These are phyloP conservation scores for Drosophila hamatofila DNA, from an alignment of 2,888 invertebrate species.

Conservation along the genomic window DNA sequence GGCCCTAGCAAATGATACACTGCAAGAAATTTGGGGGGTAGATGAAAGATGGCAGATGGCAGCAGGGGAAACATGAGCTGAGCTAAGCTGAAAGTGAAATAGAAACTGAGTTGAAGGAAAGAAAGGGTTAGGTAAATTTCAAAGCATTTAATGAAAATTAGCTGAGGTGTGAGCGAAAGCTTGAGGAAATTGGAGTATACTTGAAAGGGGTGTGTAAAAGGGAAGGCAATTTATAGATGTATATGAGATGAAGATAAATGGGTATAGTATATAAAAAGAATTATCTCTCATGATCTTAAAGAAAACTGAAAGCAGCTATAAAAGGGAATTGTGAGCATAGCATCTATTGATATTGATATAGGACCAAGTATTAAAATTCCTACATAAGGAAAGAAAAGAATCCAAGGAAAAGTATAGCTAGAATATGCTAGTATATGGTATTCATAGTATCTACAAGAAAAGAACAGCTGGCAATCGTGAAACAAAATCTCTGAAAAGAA, in stretches of 20 bases:
- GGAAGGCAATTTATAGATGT: not conserved
- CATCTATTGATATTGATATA: too few species aligned
- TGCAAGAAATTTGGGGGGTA: conserved; percentile 11
- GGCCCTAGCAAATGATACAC: conserved; percentile 29
- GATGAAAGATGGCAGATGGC: not conserved
- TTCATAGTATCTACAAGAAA: too few species aligned
- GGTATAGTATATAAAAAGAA: not conserved
- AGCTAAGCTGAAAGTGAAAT: not conserved
- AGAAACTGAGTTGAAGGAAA: not conserved
- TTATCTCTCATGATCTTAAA: not conserved
- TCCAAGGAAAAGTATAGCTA: too few species aligned
- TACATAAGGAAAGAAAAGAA: too few species aligned
- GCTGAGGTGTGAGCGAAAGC: not conserved
- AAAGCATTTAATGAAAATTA: not conserved
- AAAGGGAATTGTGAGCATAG: too few species aligned
- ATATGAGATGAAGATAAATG: not conserved
- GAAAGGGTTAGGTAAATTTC: not conserved
- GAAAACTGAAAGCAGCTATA: too few species aligned
- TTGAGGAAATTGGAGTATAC: not conserved
- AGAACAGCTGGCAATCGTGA: too few species aligned
- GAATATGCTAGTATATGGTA: too few species aligned
- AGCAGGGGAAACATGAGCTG: not conserved
- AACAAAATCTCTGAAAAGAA: too few species aligned
- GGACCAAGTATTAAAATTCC: too few species aligned
- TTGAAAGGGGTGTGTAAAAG: not conserved